Conservation (phyloP, 2,888 invertebrate genomes). For the Escarpia spicata region DNA sequence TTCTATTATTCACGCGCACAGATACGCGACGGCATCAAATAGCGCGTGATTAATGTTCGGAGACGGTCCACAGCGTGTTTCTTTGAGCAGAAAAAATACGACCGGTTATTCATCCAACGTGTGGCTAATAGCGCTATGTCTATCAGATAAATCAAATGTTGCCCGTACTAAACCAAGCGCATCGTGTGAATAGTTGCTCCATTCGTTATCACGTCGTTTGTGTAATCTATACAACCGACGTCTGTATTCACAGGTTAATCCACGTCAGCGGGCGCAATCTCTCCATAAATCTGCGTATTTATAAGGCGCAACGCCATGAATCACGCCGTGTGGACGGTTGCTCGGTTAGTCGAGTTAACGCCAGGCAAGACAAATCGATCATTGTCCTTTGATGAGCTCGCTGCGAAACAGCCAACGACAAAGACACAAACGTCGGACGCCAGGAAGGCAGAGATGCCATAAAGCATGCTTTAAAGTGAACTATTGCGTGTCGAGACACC, state of each 20-base stretch:
- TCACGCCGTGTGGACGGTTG: neutral
- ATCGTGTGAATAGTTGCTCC: neutral
- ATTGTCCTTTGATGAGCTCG: neutral
- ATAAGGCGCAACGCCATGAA: neutral
- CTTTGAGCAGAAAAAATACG: conserved; percentile 5
- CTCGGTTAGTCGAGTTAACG: neutral
- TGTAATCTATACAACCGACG: conserved; percentile 16
- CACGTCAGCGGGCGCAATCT: neutral
- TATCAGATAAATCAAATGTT: neutral
- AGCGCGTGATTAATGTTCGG: neutral
- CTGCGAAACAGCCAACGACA: neutral
- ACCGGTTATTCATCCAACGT: conserved; percentile 12
- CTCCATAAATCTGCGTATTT: conserved; percentile 3
- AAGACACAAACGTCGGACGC: conserved; percentile 12
- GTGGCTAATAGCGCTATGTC: neutral
- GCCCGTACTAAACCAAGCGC: neutral
- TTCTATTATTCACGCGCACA: neutral
- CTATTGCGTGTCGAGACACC: conserved; percentile 12
- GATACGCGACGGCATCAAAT: neutral
- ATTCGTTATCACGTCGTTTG: conserved; percentile 11
- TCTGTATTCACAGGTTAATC: neutral
- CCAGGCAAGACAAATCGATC: neutral
- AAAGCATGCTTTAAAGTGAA: conserved; percentile 11
- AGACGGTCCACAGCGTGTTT: neutral
- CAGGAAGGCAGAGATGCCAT: conserved; percentile 16